Evolutionary conservation across 2,888 invertebrate species (phyloP).

Genomic region (Luperina nickerlii): DNA sequence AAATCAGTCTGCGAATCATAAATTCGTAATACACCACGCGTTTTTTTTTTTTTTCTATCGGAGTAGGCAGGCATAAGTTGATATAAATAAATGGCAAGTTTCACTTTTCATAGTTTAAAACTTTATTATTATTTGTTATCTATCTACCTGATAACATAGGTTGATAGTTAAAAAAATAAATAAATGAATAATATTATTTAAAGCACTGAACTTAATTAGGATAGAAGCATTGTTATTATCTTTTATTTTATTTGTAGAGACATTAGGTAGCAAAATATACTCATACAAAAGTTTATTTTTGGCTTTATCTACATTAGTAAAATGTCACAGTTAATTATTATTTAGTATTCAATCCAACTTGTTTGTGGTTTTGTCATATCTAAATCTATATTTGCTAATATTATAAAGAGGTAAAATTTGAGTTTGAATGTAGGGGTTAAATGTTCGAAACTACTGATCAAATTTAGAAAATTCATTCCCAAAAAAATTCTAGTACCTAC

Average conservation of each 20-base stretch:
- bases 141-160: not conserved
- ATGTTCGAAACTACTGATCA: not conserved
- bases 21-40: not conserved
- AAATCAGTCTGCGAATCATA: not conserved
- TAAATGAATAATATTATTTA: not conserved
- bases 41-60: conserved; percentile 28
- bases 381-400: not conserved
- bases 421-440: not conserved
- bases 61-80: conserved; percentile 7
- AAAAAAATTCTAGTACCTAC: too few species aligned
- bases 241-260: conserved; percentile 9
- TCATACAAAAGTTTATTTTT: conserved; percentile 14
- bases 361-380: not conserved
- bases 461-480: too few species aligned
- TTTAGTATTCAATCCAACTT: not conserved
- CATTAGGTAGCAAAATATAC: conserved; percentile 5
- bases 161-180: not conserved
- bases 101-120: not conserved
- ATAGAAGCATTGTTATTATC: conserved; percentile 11
- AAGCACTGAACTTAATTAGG: too few species aligned
- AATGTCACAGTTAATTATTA: conserved; percentile 1
- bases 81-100: not conserved
- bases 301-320: not conserved
- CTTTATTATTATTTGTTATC: not conserved
- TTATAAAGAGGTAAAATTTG: too few species aligned